Evolutionary conservation across 2,113 vertebrate genomes (phyloP).

Genomic region (Bucco capensis): DNA sequence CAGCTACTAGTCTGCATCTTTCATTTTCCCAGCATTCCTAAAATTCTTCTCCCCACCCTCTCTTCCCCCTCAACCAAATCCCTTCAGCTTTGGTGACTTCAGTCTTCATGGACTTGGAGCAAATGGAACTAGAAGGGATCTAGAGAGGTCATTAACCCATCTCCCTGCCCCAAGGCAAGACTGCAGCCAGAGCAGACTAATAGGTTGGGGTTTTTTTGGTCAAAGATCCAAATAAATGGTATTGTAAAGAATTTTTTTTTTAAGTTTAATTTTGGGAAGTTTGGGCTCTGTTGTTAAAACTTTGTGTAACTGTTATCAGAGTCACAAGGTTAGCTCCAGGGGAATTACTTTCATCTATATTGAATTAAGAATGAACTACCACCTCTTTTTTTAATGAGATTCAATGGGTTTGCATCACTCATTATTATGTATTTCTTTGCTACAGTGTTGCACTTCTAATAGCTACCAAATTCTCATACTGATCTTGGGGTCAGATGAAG

Average conservation of each 20-base stretch:
- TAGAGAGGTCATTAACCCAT: constrained; percentile 61
- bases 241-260: neutral
- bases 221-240: neutral
- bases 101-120: constrained; percentile 34
- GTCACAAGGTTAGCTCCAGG: neutral
- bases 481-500: neutral
- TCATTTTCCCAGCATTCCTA: constrained; percentile 60
- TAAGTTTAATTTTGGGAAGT: neutral
- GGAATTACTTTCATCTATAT: neutral
- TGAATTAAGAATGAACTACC: neutral
- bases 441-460: neutral
- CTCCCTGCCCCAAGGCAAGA: constrained; percentile 51
- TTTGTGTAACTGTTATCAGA: neutral
- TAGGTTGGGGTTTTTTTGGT: neutral
- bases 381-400: neutral
- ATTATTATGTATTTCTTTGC: neutral
- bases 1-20: constrained; percentile 22
- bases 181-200: neutral
- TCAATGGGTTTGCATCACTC: neutral
- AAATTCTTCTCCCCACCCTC: constrained; percentile 64
- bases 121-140: constrained; percentile 58
- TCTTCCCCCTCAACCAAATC: constrained; percentile 45
- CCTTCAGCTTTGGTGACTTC: constrained; percentile 50
- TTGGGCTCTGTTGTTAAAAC: neutral
- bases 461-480: neutral